These are phyloP conservation scores for Aythya baeri DNA, from an alignment of 2,113 vertebrate species.

Conservation along the genomic window DNA sequence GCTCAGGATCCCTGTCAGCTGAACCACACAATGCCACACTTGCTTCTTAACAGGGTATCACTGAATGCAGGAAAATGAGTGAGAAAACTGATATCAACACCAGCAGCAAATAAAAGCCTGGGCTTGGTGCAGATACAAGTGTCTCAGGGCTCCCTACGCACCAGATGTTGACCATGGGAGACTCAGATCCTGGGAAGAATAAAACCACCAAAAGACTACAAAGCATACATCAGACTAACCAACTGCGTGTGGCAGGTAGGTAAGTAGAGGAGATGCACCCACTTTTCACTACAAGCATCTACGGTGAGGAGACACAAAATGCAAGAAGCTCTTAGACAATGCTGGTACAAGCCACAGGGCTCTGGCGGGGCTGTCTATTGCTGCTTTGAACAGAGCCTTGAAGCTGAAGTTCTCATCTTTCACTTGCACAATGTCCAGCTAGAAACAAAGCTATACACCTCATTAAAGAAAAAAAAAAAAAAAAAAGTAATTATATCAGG, in stretches of 20 bases:
- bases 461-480: not conserved
- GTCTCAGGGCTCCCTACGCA: not conserved
- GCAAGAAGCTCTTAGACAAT: not conserved
- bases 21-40: not conserved
- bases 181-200: not conserved
- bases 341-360: rapidly evolving
- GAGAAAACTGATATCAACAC: constrained; percentile 5
- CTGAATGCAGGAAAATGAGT: not conserved
- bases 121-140: not conserved
- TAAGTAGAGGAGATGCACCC: not conserved
- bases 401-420: not conserved
- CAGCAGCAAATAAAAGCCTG: not conserved
- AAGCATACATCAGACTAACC: not conserved
- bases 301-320: not conserved
- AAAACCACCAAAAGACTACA: not conserved
- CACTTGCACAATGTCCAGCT: not conserved
- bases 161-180: not conserved
- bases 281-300: not conserved
- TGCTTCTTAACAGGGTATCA: not conserved
- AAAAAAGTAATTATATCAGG: not conserved
- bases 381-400: not conserved
- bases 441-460: not conserved
- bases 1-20: not conserved
- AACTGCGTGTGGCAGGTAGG: not conserved
- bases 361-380: not conserved